Percentiles rank a stretch among this genome's conserved stretches.
Evolutionary conservation across 2,888 invertebrate species (phyloP).

Genomic region (Scaptomyza flava): DNA sequence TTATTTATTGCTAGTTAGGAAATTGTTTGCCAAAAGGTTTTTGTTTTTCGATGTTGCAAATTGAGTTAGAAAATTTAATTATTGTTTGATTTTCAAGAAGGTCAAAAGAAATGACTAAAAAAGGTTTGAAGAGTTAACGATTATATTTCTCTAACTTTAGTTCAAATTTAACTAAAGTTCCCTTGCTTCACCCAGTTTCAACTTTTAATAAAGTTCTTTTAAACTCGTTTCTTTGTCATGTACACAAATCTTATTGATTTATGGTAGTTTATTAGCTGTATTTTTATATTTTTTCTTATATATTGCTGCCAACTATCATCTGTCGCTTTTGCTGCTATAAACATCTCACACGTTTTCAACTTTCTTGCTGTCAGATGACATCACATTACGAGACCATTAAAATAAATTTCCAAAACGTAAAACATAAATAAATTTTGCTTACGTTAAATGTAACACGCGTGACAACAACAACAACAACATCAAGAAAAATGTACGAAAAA

Average conservation of each 20-base stretch:
- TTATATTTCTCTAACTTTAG: too few species aligned
- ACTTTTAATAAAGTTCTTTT: conserved; percentile 2
- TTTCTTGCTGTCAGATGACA: conserved; percentile 43
- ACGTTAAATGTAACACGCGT: conserved; percentile 62
- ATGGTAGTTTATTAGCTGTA: conserved; percentile 36
- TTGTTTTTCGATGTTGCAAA: neutral
- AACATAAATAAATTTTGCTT: conserved; percentile 58
- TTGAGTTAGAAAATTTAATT: neutral
- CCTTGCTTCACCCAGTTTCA: too few species aligned
- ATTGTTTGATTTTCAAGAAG: neutral
- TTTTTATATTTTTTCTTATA: conserved; percentile 17
- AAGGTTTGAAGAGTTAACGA: too few species aligned
- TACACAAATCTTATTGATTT: conserved; percentile 34
- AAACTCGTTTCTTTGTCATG: neutral
- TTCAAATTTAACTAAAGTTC: too few species aligned
- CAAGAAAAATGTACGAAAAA: neutral
- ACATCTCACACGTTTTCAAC: neutral
- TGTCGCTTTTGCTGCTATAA: neutral
- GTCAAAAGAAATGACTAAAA: too few species aligned
- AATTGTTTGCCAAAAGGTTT: neutral
- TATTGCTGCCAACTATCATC: conserved; percentile 41
- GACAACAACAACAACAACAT: neutral
- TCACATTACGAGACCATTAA: conserved; percentile 58
- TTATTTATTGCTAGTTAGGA: neutral
- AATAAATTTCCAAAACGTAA: conserved; percentile 54